These are phyloP conservation scores for Ecdyonurus torrentis DNA, from an alignment of 2,888 invertebrate genomes.

Conservation along the genomic window DNA sequence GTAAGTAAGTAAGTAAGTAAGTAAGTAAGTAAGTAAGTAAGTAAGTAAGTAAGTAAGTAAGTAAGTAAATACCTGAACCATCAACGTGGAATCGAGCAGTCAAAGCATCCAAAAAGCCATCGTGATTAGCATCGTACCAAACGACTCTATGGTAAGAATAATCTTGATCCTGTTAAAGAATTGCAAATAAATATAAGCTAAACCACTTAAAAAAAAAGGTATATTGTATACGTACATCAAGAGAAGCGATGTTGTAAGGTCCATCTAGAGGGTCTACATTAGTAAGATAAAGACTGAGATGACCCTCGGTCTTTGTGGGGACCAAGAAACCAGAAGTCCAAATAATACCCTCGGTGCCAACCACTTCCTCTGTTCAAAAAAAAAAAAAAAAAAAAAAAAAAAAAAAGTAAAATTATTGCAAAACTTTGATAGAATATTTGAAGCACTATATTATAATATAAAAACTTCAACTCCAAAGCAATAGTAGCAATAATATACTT, in stretches of 20 bases:
- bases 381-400: slow-evolving; percentile 1
- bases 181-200: neutral
- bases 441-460: neutral
- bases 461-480: neutral
- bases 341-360: slow-evolving; percentile 17
- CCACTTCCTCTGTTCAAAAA: slow-evolving; percentile 13
- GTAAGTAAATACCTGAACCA: slow-evolving; percentile 6
- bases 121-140: slow-evolving; percentile 20
- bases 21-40: no score
- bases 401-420: neutral
- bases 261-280: slow-evolving; percentile 12
- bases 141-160: slow-evolving; percentile 19
- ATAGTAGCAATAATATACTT: slow-evolving; percentile 7
- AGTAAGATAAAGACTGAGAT: slow-evolving; percentile 19
- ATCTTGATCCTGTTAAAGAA: slow-evolving; percentile 9
- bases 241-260: slow-evolving; percentile 14
- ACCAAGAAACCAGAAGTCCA: slow-evolving; percentile 21
- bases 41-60: no score
- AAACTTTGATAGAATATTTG: neutral
- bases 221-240: slow-evolving; percentile 12
- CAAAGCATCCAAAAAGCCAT: slow-evolving; percentile 19
- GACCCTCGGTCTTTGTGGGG: slow-evolving; percentile 18
- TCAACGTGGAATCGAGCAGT: slow-evolving; percentile 11
- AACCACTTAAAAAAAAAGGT: no score
- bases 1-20: no score